phyloP scores from a whole-genome alignment of 2,113 vertebrate genomes.

The Loxodonta africana region DNA sequence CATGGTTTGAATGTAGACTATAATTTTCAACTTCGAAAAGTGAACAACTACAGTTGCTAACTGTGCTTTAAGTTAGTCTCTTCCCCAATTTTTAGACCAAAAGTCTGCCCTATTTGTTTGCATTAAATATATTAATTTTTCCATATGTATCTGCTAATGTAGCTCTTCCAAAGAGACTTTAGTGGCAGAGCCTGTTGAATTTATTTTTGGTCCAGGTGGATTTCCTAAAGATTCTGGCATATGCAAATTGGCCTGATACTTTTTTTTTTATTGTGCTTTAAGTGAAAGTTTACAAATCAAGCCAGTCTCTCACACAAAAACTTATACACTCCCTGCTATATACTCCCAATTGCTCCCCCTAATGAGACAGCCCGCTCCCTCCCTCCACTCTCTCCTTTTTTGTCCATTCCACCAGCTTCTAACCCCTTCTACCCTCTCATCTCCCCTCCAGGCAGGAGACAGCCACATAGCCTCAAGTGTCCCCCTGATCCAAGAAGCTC shows the following conservation, averaged over 20 bases:
- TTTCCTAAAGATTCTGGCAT: constrained; percentile 30
- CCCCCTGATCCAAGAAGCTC: too few species aligned
- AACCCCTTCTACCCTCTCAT: too few species aligned
- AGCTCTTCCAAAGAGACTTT: not conserved
- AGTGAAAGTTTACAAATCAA: too few species aligned
- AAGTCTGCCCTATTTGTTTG: not conserved
- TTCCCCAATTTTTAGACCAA: constrained; percentile 19
- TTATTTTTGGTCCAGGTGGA: not conserved
- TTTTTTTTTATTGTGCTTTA: too few species aligned
- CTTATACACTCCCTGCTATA: too few species aligned
- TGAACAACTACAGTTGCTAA: not conserved
- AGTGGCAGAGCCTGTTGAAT: not conserved
- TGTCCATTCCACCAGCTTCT: too few species aligned
- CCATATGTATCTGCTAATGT: not conserved
- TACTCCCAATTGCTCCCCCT: too few species aligned
- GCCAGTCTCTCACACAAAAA: too few species aligned
- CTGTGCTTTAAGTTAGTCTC: not conserved
- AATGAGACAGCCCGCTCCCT: too few species aligned
- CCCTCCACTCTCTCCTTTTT: too few species aligned
- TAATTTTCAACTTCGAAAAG: constrained; percentile 48
- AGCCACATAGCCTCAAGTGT: too few species aligned
- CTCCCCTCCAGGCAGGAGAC: too few species aligned
- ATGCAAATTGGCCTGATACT: not conserved
- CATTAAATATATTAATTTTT: not conserved
- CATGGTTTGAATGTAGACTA: not conserved